Conservation (phyloP, 2,797 vertebrate genomes). For the Valencia hispanica region DNA sequence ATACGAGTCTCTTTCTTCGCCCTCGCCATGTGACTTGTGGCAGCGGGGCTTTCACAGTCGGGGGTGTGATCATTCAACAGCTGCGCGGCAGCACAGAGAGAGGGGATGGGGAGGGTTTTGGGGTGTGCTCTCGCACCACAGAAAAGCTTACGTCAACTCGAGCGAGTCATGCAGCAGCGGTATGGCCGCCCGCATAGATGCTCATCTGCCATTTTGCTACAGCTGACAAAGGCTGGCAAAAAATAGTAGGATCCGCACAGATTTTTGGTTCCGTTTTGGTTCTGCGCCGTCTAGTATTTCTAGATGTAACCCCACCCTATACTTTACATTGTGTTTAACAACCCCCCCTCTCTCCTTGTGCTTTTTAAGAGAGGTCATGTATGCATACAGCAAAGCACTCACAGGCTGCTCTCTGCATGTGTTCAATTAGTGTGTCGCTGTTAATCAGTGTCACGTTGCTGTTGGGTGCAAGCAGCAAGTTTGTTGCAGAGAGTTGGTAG, state of each 20-base stretch:
- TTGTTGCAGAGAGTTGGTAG: slow-evolving; percentile 14
- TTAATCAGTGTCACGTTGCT: slow-evolving; percentile 59
- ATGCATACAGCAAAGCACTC: slow-evolving; percentile 41
- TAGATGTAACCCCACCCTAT: not conserved
- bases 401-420: slow-evolving; percentile 48
- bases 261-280: not conserved
- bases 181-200: slow-evolving; percentile 45
- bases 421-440: slow-evolving; percentile 63
- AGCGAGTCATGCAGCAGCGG: slow-evolving; percentile 65
- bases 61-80: slow-evolving; percentile 72
- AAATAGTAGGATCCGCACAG: not conserved
- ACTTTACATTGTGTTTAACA: not conserved
- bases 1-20: slow-evolving; percentile 25
- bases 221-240: not conserved
- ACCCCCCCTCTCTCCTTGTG: slow-evolving; percentile 23
- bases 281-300: not conserved
- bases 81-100: slow-evolving; percentile 61
- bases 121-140: slow-evolving; percentile 30
- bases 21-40: slow-evolving; percentile 56
- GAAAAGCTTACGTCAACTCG: slow-evolving; percentile 72
- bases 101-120: slow-evolving; percentile 8
- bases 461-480: slow-evolving; percentile 18
- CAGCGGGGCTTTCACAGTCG: slow-evolving; percentile 51
- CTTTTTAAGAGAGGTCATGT: slow-evolving; percentile 42
- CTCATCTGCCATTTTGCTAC: slow-evolving; percentile 59